Evolutionary conservation across 2,888 invertebrate genomes (phyloP).

Genomic region (Spialia ferax): DNA sequence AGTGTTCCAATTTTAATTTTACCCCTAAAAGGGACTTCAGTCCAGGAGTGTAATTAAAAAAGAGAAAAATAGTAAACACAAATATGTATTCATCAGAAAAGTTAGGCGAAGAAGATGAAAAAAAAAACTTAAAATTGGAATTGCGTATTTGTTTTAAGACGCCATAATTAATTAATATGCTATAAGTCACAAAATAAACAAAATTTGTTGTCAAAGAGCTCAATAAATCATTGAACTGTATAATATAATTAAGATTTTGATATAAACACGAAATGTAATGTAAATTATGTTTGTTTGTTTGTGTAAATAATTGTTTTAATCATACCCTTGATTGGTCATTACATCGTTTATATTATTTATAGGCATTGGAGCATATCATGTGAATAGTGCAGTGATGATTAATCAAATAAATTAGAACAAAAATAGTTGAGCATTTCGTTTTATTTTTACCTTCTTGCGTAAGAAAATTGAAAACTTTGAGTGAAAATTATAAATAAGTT

Average conservation of each 20-base stretch:
- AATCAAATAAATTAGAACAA: conserved; percentile 85
- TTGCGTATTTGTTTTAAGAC: conserved; percentile 1
- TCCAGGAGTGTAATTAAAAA: too few species aligned
- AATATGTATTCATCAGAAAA: neutral
- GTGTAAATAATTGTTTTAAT: conserved; percentile 71
- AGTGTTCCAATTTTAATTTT: conserved; percentile 32
- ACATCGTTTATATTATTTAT: conserved; percentile 83
- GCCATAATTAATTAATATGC: too few species aligned
- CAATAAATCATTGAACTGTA: conserved; percentile 42
- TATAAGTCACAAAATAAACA: conserved; percentile 18
- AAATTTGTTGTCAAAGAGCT: conserved; percentile 43
- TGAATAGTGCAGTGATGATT: conserved; percentile 84
- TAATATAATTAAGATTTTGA: conserved; percentile 39
- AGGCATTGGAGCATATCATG: conserved; percentile 87
- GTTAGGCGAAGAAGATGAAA: neutral
- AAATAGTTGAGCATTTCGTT: conserved; percentile 71
- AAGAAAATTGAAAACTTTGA: neutral
- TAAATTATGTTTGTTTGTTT: conserved; percentile 49
- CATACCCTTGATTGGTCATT: conserved; percentile 70
- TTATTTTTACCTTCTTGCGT: conserved; percentile 58
- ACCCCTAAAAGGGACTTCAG: neutral
- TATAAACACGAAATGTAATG: conserved; percentile 36
- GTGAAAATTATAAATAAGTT: too few species aligned
- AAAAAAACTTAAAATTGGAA: neutral
- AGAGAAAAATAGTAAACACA: too few species aligned